A percentile compares a stretch with the other conserved stretches of the same genome.
Conservation (phyloP, 2,113 vertebrate genomes). For the Siniperca knerii region DNA sequence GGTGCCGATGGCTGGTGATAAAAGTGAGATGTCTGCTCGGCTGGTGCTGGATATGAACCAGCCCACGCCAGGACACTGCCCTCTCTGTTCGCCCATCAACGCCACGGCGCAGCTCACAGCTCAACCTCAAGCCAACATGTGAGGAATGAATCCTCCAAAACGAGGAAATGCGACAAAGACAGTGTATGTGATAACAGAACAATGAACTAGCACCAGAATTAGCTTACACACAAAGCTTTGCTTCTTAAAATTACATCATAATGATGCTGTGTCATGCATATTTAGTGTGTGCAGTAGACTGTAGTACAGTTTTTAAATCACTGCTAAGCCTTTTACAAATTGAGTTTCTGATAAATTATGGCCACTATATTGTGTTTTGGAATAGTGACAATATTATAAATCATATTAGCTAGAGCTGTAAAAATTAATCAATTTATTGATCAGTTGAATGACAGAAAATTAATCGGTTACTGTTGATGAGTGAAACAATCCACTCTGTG, state of each 20-base stretch:
- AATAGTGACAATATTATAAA: background rate
- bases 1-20: constrained; percentile 51
- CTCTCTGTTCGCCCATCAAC: constrained; percentile 45
- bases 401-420: background rate
- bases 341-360: background rate
- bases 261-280: background rate
- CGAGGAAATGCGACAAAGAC: background rate
- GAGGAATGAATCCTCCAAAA: constrained; percentile 1
- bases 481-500: background rate
- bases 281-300: background rate
- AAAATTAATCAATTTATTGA: too few species aligned
- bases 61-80: constrained; percentile 46
- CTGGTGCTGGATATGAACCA: constrained; percentile 61
- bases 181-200: background rate
- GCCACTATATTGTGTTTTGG: background rate
- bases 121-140: constrained; percentile 36
- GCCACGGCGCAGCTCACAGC: constrained; percentile 12
- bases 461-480: background rate
- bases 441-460: background rate
- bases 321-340: constrained; percentile 5
- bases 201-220: constrained; percentile 2
- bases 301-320: background rate
- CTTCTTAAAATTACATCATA: background rate
- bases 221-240: background rate
- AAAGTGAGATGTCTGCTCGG: constrained; percentile 54